Evolutionary conservation across 2,113 vertebrate genomes (phyloP).

Genomic region (Sinocyclocheilus maitianheensis): DNA sequence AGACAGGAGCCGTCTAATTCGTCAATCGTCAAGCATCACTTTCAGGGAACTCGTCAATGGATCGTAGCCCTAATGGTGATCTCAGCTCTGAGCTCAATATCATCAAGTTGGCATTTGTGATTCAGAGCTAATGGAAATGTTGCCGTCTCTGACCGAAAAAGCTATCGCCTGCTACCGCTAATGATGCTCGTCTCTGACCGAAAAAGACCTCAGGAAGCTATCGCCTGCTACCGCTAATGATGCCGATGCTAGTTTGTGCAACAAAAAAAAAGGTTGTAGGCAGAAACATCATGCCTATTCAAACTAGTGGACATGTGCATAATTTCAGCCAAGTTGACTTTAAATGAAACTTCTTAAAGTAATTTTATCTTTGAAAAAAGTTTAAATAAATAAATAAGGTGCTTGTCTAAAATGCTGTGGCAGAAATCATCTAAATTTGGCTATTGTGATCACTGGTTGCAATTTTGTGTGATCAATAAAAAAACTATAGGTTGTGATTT

Average conservation of each 20-base stretch:
- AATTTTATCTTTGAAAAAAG: neutral
- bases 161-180: neutral
- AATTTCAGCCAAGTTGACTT: neutral
- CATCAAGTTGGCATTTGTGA: conserved; percentile 33
- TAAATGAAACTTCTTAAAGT: neutral
- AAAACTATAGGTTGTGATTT: too few species aligned
- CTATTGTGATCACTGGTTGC: neutral
- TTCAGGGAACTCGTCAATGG: conserved; percentile 29
- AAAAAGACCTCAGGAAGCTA: too few species aligned
- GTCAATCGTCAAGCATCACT: conserved; percentile 21
- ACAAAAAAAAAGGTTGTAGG: neutral
- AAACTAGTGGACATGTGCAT: neutral
- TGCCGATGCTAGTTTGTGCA: neutral
- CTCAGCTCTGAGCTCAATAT: conserved; percentile 33
- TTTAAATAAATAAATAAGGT: neutral
- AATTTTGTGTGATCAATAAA: too few species aligned
- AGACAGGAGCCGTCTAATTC: conserved; percentile 25
- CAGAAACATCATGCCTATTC: neutral
- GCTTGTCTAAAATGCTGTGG: neutral
- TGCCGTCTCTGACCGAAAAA: neutral
- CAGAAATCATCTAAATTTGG: neutral
- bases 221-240: neutral
- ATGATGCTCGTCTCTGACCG: neutral
- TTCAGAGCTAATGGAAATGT: conserved; percentile 29
- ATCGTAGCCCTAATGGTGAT: conserved; percentile 31